phyloP scores from a whole-genome alignment of 2,888 invertebrate genomes.

The Endomychus coccineus region DNA sequence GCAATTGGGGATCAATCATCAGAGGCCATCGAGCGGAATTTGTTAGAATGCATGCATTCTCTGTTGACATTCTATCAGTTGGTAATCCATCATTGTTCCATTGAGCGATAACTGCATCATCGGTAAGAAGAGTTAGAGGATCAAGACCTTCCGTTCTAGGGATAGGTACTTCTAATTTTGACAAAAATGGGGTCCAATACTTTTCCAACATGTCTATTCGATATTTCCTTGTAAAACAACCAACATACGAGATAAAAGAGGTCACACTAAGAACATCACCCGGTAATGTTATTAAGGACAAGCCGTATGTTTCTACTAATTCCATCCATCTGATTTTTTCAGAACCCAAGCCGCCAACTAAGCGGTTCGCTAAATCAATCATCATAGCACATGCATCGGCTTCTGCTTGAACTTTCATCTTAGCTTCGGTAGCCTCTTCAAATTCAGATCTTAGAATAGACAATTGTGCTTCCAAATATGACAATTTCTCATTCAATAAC shows the following conservation, averaged over 20 bases:
- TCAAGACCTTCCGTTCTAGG: conserved; percentile 73
- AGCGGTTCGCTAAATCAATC: conserved; percentile 83
- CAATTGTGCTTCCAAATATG: conserved; percentile 72
- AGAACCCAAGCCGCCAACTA: conserved; percentile 77
- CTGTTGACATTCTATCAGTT: conserved; percentile 87
- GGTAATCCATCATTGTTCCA: conserved; percentile 96
- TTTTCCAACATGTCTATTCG: conserved; percentile 68
- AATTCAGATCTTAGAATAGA: conserved; percentile 71
- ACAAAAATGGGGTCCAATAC: conserved; percentile 73
- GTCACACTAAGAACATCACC: conserved; percentile 85
- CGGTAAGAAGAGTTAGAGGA: conserved; percentile 75
- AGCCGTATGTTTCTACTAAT: conserved; percentile 51
- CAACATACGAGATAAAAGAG: conserved; percentile 91
- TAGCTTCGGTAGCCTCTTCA: conserved; percentile 77
- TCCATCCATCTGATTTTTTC: conserved; percentile 82
- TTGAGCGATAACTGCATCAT: conserved; percentile 83
- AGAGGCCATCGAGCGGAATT: conserved; percentile 89
- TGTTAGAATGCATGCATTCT: conserved; percentile 87
- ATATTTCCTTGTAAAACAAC: conserved; percentile 84
- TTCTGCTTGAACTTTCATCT: conserved; percentile 85
- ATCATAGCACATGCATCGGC: conserved; percentile 84
- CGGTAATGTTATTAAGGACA: conserved; percentile 69
- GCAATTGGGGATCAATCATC: conserved; percentile 90
- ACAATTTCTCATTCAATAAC: conserved; percentile 64
- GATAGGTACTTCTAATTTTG: conserved; percentile 60